Base-by-base conservation (phyloP, 30 jellyfish, hydroid and myxozoan species). In the Hydra vulgaris region DNA sequence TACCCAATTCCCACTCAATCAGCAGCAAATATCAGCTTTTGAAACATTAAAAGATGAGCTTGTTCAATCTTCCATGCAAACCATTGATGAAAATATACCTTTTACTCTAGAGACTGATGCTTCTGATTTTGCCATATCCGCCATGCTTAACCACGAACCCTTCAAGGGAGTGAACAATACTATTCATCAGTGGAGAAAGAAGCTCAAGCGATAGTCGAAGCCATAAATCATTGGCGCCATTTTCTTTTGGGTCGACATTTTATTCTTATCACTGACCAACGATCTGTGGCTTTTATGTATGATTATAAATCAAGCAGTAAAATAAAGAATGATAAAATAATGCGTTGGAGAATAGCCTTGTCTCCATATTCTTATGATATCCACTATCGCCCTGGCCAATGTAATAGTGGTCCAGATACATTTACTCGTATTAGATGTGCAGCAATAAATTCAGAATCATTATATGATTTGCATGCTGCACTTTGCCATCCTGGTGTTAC, bases 401-500 rank as follows among this genome's bases (percentile, higher is more conserved):
- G 85, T 70, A 88, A 88, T 75, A 77, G 68, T 22, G 87, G 81
- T 20, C 83, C 95, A 23, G 96, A 88, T 69, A 25, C 95, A 25
- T 75, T 88, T 54, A 22, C 96, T 19, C 79, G 95, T 25, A 53
- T 70, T 21, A 17, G 27, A 56, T 77, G 87, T 74, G 56, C 88
- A 26, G 77, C 96, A 21, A 76, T 27, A 18, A n/a, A 23, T 56
- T 26, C 27, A 16, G 79, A 73, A 61, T 17, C 24, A 18, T 27
- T 81, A 18, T 18, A 22, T n/a, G 26, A 71, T 26, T 52, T 81
- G 55, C 95, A 88, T 68, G 84, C 40, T 27, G 53, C 79, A 18
- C 90, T 83, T 15, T 88, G 96, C 74, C 96, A 88, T 40, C 96
- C 96, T 18, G 96, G 95, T 20, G 83, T 88, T 52, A 88, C 89